Evolutionary conservation across 1,140 invertebrate genomes (phyloP).

Genomic region (Heterodera carotae): DNA sequence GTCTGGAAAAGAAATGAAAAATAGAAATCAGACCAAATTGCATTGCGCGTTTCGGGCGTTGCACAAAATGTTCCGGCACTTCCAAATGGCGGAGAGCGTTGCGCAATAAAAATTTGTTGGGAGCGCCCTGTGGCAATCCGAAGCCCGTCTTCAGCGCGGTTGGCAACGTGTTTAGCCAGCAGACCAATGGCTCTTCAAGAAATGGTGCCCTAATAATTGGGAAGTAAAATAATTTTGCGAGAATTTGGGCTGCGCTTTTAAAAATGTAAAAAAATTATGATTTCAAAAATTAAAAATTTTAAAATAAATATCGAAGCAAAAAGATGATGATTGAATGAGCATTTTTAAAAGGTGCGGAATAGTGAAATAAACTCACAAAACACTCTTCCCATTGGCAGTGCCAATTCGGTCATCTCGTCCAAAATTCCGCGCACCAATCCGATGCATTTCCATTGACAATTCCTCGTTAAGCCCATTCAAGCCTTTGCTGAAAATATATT

Average conservation of each 20-base stretch:
- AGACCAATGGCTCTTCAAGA: constrained; percentile 84
- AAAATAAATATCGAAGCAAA: too few relatives aligned
- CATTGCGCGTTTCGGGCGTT: constrained; percentile 84
- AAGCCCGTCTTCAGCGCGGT: constrained; percentile 76
- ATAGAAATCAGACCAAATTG: constrained; percentile 76
- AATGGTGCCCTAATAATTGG: constrained; percentile 86
- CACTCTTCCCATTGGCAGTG: constrained; percentile 69
- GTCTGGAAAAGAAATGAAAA: too few relatives aligned
- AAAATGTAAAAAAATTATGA: neutral
- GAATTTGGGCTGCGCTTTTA: neutral
- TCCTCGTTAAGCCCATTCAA: constrained; percentile 40
- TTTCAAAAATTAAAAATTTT: too few relatives aligned
- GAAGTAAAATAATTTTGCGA: neutral
- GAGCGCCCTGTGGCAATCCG: constrained; percentile 74
- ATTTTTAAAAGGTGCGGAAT: neutral
- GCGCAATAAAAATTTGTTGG: constrained; percentile 89
- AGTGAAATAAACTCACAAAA: constrained; percentile 42
- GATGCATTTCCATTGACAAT: constrained; percentile 48
- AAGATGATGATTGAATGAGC: too few relatives aligned
- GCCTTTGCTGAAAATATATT: constrained; percentile 27
- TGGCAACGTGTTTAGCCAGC: constrained; percentile 72
- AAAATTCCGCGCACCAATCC: constrained; percentile 75
- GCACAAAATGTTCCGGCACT: constrained; percentile 71
- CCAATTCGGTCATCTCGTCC: constrained; percentile 87
- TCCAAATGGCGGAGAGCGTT: constrained; percentile 70